Percentiles rank a stretch among this genome's conserved stretches.
These are phyloP conservation scores for Trichechus manatus DNA, from an alignment of 2,113 vertebrate species.

Conservation along the genomic window DNA sequence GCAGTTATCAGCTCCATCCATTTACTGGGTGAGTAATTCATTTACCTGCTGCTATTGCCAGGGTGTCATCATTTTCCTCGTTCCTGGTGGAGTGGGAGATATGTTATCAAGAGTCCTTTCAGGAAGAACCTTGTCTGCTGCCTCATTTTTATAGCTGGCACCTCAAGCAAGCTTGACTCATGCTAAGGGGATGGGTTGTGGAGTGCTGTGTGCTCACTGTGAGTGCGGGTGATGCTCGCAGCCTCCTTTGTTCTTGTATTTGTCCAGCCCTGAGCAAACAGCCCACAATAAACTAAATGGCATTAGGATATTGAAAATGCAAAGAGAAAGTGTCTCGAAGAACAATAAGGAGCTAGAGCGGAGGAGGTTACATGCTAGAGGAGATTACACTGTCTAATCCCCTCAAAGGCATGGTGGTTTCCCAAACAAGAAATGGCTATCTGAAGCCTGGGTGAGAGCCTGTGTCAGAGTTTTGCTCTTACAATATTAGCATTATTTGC, in stretches of 20 bases:
- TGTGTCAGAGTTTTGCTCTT: background rate
- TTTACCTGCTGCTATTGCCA: background rate
- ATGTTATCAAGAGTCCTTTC: background rate
- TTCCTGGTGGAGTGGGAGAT: background rate
- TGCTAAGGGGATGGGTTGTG: background rate
- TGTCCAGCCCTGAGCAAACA: conserved; percentile 58
- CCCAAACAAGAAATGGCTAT: background rate
- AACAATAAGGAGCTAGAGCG: background rate
- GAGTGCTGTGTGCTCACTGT: background rate
- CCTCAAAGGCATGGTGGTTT: background rate
- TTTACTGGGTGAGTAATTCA: background rate
- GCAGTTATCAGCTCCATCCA: background rate
- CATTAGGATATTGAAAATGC: conserved; percentile 52
- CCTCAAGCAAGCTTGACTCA: background rate
- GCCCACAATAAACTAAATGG: background rate
- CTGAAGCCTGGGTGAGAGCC: background rate
- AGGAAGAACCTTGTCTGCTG: background rate
- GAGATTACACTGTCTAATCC: conserved; percentile 25
- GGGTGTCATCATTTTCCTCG: background rate
- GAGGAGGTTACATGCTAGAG: background rate
- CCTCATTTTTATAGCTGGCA: background rate
- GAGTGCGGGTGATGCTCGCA: background rate
- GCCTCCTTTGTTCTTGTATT: conserved; percentile 32
- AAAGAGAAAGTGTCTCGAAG: conserved; percentile 58
- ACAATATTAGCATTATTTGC: background rate